Evolutionary conservation across 2,888 invertebrate genomes (phyloP).

Genomic region (Zygothrica quintamaculata): DNA sequence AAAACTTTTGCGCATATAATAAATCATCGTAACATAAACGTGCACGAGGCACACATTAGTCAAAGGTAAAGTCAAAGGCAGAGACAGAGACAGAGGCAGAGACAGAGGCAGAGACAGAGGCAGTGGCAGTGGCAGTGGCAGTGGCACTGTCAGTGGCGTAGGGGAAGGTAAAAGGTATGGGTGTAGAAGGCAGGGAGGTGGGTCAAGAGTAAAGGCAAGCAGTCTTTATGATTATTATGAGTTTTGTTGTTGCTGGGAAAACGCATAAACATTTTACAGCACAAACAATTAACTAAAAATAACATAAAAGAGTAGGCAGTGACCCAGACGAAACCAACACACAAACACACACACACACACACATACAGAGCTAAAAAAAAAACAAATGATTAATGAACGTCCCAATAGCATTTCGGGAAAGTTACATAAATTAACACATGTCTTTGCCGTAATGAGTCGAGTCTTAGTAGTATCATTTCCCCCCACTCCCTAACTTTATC

Average conservation of each 20-base stretch:
- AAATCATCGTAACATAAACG: slow-evolving; percentile 68
- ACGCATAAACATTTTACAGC: slow-evolving; percentile 80
- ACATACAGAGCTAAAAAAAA: too few relatives aligned
- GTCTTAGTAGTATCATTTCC: slow-evolving; percentile 25
- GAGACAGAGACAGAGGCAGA: not conserved
- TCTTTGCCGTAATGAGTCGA: slow-evolving; percentile 72
- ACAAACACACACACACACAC: slow-evolving; percentile 30
- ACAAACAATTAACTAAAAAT: slow-evolving; percentile 80
- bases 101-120: too few relatives aligned
- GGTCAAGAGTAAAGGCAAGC: slow-evolving; percentile 50
- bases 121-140: not conserved
- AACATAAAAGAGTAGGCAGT: slow-evolving; percentile 75
- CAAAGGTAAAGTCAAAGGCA: slow-evolving; percentile 36
- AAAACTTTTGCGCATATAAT: slow-evolving; percentile 59
- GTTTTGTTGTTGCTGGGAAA: slow-evolving; percentile 53
- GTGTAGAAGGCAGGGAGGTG: not conserved
- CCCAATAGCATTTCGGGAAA: slow-evolving; percentile 70
- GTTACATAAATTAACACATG: slow-evolving; percentile 81
- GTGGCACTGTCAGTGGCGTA: too few relatives aligned
- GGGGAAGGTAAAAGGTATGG: not conserved
- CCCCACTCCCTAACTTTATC: not conserved
- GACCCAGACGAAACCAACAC: slow-evolving; percentile 34
- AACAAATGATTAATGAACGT: slow-evolving; percentile 77
- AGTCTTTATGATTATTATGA: slow-evolving; percentile 49
- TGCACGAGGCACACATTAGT: slow-evolving; percentile 77